Percentiles rank a stretch among this genome's conserved stretches.
Conservation (phyloP, 2,797 vertebrate species). For the Atherinosoma microstoma region DNA sequence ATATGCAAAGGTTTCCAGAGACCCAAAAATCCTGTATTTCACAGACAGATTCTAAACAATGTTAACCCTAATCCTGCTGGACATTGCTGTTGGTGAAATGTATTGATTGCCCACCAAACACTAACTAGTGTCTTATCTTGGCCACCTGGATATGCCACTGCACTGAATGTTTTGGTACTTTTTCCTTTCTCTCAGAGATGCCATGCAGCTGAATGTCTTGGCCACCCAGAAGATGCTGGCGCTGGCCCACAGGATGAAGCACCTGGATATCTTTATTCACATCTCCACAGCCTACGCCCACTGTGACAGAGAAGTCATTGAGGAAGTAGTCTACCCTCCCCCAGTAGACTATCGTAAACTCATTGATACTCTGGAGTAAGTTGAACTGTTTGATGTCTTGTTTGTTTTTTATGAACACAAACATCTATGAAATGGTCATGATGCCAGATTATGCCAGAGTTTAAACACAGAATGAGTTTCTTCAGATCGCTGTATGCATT, state of each 20-base stretch:
- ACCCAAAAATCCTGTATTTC: too few species aligned
- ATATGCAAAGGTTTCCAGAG: too few species aligned
- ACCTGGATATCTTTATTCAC: conserved; percentile 93
- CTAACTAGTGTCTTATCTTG: neutral
- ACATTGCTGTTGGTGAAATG: neutral
- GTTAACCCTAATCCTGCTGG: too few species aligned
- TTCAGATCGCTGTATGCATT: neutral
- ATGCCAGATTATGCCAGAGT: neutral
- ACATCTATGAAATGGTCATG: neutral
- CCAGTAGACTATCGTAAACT: conserved; percentile 94
- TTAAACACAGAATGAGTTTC: neutral
- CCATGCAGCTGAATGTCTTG: conserved; percentile 95
- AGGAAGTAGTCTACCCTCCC: conserved; percentile 93
- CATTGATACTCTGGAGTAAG: conserved; percentile 94
- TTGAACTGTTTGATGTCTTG: conserved; percentile 11
- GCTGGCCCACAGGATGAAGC: conserved; percentile 91
- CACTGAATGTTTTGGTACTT: neutral
- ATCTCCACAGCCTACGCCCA: conserved; percentile 96
- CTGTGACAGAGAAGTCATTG: conserved; percentile 94
- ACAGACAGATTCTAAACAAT: neutral
- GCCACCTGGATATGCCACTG: too few species aligned
- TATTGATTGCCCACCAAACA: neutral
- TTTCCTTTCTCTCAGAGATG: conserved; percentile 84
- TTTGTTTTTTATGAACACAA: neutral
- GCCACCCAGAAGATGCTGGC: conserved; percentile 92